Conservation (phyloP, 92 coral and sea anemone species). For the Heliopora coerulea region DNA sequence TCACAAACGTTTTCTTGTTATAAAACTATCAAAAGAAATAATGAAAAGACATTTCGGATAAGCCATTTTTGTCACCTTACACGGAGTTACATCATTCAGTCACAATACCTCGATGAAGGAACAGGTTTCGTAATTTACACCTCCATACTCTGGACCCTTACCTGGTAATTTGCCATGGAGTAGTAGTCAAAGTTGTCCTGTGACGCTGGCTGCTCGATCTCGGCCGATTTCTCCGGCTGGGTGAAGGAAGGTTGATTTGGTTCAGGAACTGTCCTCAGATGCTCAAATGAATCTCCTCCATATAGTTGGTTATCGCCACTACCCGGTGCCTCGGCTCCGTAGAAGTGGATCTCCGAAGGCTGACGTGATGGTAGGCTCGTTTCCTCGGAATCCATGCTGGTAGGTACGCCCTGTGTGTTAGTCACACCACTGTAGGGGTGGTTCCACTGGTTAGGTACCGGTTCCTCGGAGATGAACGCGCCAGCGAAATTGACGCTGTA, state of each 20-base stretch:
- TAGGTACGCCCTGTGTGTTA: neutral
- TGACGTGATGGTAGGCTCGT: neutral
- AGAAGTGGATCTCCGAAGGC: conserved; percentile 17
- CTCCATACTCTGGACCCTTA: neutral
- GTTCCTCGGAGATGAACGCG: conserved; percentile 2
- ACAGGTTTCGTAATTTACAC: no score
- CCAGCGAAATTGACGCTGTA: conserved; percentile 3
- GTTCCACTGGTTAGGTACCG: neutral
- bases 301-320: neutral
- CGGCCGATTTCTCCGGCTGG: neutral
- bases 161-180: conserved; percentile 5
- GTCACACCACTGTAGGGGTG: neutral
- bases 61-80: no score
- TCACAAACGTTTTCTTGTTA: no score
- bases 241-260: neutral
- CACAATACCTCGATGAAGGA: no score
- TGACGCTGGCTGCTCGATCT: neutral
- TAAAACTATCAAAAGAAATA: no score
- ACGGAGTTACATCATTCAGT: no score
- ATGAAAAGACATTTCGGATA: no score
- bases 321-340: neutral
- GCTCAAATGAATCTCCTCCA: conserved; percentile 29
- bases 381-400: neutral
- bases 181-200: conserved; percentile 4
- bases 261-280: neutral